phyloP scores from a whole-genome alignment of 92 coral and sea anemone species.

The Epizoanthus ramosus region DNA sequence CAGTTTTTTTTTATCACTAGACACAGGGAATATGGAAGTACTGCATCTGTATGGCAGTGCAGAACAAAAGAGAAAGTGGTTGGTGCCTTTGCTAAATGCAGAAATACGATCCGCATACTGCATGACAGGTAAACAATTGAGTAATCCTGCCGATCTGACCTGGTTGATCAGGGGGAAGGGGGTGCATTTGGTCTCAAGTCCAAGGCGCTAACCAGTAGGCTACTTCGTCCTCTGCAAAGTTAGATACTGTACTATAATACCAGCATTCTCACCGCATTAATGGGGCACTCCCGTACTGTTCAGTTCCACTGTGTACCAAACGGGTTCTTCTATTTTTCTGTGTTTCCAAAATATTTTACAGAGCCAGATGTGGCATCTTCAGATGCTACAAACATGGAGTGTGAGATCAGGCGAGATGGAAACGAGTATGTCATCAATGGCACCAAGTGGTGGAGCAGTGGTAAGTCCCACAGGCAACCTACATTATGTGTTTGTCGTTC shows the following conservation, averaged over 20 bases:
- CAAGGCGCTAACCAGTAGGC: too few relatives aligned
- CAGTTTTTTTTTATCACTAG: conserved; percentile 40
- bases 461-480: conserved; percentile 41
- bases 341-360: conserved; percentile 12
- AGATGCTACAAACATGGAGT: conserved; percentile 99
- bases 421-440: conserved; percentile 82
- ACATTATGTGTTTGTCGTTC: background rate
- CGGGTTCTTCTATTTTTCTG: background rate
- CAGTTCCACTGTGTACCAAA: too few relatives aligned
- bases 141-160: background rate
- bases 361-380: conserved; percentile 99
- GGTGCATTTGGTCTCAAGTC: background rate
- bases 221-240: too few relatives aligned
- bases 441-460: conserved; percentile 98
- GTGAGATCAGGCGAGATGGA: conserved; percentile 74
- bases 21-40: conserved; percentile 98
- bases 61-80: conserved; percentile 93
- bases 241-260: too few relatives aligned
- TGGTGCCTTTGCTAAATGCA: conserved; percentile 87
- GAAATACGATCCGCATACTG: conserved; percentile 96
- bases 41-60: conserved; percentile 88
- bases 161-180: background rate
- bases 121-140: conserved; percentile 81
- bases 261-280: too few relatives aligned
- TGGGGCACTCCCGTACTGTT: too few relatives aligned